These are phyloP conservation scores for Stenotaenia linearis DNA, from an alignment of 2,888 invertebrate species.

Conservation along the genomic window DNA sequence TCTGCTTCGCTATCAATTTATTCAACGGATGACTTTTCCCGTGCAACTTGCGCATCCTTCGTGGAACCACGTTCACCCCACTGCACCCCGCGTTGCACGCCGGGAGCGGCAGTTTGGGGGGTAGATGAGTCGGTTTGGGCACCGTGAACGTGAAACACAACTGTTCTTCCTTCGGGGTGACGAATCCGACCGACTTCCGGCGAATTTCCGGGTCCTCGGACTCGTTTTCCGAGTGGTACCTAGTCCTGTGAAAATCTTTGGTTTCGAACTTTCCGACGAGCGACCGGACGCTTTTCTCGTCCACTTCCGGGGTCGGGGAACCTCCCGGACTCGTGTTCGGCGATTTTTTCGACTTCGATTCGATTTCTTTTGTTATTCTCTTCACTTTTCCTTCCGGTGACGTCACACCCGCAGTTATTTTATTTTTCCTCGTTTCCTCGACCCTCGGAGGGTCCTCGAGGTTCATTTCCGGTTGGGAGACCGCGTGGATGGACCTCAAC, in stretches of 20 bases:
- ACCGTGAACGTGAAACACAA: background rate
- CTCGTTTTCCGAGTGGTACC: conserved; percentile 41
- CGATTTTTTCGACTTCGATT: conserved; percentile 46
- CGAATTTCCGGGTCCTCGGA: conserved; percentile 40
- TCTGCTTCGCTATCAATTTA: conserved; percentile 54
- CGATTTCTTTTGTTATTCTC: conserved; percentile 81
- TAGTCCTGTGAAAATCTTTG: conserved; percentile 37
- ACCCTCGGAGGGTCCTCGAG: no score
- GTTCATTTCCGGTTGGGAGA: conserved; percentile 35
- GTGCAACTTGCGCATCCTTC: conserved; percentile 67
- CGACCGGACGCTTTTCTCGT: conserved; percentile 66
- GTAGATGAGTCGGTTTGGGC: conserved; percentile 15
- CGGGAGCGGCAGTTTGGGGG: conserved; percentile 30
- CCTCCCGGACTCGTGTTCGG: background rate
- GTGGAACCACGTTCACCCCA: conserved; percentile 42
- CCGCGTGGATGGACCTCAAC: conserved; percentile 22
- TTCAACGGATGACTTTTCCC: conserved; percentile 88
- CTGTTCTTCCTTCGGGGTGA: conserved; percentile 34
- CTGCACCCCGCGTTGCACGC: conserved; percentile 16
- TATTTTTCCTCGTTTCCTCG: background rate
- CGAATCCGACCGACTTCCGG: background rate
- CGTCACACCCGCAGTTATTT: background rate
- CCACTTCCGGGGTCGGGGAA: conserved; percentile 44
- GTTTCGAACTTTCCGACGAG: conserved; percentile 70
- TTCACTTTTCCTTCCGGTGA: conserved; percentile 64